Evolutionary conservation across 2,888 invertebrate genomes (phyloP), one percentile per base, ranked within the genome.

Genomic region (Cryptosula pallasiana): DNA sequence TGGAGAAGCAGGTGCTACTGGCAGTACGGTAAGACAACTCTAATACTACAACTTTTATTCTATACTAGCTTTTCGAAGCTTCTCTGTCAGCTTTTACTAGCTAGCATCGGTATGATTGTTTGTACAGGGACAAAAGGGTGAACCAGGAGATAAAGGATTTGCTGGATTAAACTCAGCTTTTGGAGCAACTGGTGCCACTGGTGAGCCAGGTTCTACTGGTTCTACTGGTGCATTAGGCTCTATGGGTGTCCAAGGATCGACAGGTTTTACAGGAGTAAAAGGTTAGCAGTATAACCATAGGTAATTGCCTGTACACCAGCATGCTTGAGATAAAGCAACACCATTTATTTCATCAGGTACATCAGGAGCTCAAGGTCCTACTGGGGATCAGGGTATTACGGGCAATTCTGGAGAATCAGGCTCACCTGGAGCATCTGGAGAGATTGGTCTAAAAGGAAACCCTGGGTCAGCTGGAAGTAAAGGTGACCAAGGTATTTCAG

Each of bases 131-230:
- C 13, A 2, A 29, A 63, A 9, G 32, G 63, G 63, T 9, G 27
- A 25, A 34, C 20, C 20, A 13, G 63, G 63, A 13, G 29, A 20
- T 9, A 63, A 63, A 32, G 63, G 63, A 32, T 27, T 25, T 16
- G 63, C 63, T 34, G 63, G 63, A 3, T 63, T 32, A 32, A 5
- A 27, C n/a, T 63, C 63, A 32, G 25, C 20, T 13, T 9, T 63
- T 63, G 63, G 63, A 29, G 63, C 63, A 63, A 27, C 63, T 29
- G 63, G 63, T 63, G 63, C 63, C n/a, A 63, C 63, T 2, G 63
- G 63, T 13, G 29, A 27, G 2, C 25, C 29, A 3, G 63, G 63
- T 9, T 27, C 13, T 25, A 25, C 29, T 5, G 63, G 63, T n/a
- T 13, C 2, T 32, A 1, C 2, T 63, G 63, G 63, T 2, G 29